phyloP scores from a whole-genome alignment of 2,797 vertebrate species.

The Rhynchotus rufescens region DNA sequence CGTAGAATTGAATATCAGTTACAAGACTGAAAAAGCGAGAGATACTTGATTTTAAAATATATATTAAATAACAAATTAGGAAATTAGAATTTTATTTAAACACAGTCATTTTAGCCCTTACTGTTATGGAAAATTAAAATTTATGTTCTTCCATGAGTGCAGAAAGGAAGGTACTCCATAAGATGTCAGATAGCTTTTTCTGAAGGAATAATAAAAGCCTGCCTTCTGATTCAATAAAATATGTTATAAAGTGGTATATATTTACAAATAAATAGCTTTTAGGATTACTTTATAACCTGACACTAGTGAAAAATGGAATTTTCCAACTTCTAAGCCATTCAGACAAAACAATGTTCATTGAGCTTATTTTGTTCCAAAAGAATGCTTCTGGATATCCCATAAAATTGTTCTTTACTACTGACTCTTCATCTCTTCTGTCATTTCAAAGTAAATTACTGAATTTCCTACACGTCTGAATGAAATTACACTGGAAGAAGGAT shows the following conservation, averaged over 20 bases:
- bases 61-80: background rate
- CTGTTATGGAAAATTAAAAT: background rate
- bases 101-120: background rate
- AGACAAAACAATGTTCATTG: background rate
- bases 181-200: background rate
- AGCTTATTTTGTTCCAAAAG: conserved; percentile 10
- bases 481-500: background rate
- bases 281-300: conserved; percentile 21
- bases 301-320: conserved; percentile 2
- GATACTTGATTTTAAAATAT: background rate
- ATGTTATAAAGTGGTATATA: background rate
- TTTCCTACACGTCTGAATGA: background rate
- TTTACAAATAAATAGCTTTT: conserved; percentile 14
- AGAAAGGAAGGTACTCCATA: background rate
- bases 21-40: background rate
- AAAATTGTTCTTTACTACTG: conserved; percentile 13
- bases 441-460: conserved; percentile 13
- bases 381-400: conserved; percentile 4
- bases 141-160: background rate
- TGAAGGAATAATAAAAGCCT: background rate
- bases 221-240: background rate
- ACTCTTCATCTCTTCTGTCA: background rate
- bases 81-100: background rate
- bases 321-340: background rate
- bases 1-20: background rate